phyloP scores from a whole-genome alignment of 1,140 invertebrate genomes.

The Drosophila nigrodunni region DNA sequence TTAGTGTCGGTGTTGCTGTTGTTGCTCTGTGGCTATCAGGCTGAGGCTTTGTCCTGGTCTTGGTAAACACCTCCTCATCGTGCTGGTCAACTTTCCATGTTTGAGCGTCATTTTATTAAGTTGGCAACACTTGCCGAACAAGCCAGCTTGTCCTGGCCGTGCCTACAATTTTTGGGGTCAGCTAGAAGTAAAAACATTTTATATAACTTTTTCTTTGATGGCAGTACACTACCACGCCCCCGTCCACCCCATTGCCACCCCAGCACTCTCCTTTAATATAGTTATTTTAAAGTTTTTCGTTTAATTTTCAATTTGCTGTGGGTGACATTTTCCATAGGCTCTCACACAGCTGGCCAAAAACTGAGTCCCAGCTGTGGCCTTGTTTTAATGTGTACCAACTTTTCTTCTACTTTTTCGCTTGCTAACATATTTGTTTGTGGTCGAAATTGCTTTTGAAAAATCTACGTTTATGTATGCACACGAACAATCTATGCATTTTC shows the following conservation, averaged over 20 bases:
- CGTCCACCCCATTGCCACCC: neutral
- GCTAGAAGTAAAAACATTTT: conserved; percentile 46
- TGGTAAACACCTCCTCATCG: conserved; percentile 7
- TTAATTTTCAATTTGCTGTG: conserved; percentile 80
- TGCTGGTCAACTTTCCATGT: conserved; percentile 77
- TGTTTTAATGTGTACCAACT: conserved; percentile 49
- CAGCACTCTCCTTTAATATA: conserved; percentile 53
- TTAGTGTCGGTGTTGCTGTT: conserved; percentile 5
- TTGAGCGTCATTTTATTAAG: conserved; percentile 79
- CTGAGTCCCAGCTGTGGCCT: conserved; percentile 57
- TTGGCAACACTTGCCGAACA: conserved; percentile 76
- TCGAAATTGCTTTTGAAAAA: conserved; percentile 45
- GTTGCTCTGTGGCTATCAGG: conserved; percentile 14
- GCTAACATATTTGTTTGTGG: conserved; percentile 44
- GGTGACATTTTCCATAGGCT: conserved; percentile 66
- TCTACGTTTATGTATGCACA: conserved; percentile 20
- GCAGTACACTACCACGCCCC: neutral
- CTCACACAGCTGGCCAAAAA: conserved; percentile 16
- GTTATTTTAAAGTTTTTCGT: conserved; percentile 82
- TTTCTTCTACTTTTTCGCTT: conserved; percentile 12
- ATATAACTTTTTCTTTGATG: conserved; percentile 46
- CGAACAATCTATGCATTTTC: conserved; percentile 51
- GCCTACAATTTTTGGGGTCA: conserved; percentile 54
- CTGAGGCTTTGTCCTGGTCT: conserved; percentile 21
- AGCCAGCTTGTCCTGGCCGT: conserved; percentile 24